phyloP scores from a whole-genome alignment of 92 coral and sea anemone species.

The Porites rus region DNA sequence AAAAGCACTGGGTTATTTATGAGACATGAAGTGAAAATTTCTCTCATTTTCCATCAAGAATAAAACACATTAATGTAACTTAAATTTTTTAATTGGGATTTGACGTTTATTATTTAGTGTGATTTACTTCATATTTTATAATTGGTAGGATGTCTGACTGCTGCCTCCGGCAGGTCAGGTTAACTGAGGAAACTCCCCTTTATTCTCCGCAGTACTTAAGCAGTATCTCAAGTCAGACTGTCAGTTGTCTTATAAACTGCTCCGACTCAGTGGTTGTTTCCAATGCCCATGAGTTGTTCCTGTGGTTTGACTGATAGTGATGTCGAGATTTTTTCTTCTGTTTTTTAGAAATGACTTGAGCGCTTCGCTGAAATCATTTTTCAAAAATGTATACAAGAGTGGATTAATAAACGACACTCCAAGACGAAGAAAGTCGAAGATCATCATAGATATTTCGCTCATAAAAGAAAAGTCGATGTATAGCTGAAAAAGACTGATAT shows the following conservation, averaged over 20 bases:
- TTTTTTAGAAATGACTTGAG: slow-evolving; percentile 25
- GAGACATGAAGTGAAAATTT: no score
- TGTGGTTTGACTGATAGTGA: not conserved
- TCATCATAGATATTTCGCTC: slow-evolving; percentile 36
- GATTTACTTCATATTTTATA: no score
- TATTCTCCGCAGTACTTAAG: no score
- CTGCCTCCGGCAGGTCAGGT: no score
- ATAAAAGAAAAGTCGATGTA: slow-evolving; percentile 54
- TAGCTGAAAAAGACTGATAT: slow-evolving; percentile 66
- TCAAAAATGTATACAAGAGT: slow-evolving; percentile 81
- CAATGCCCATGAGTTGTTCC: slow-evolving; percentile 3
- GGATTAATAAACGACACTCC: slow-evolving; percentile 85
- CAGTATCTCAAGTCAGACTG: not conserved
- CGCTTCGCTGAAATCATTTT: slow-evolving; percentile 84
- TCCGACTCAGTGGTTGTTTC: not conserved
- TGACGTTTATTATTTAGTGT: no score
- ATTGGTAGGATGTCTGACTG: no score
- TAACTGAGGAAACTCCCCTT: no score
- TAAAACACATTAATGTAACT: no score
- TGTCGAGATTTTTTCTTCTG: not conserved
- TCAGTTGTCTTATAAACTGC: not conserved
- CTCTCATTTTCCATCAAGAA: no score
- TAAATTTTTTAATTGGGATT: no score
- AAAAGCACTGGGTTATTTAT: no score
- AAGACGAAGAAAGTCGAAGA: slow-evolving; percentile 86